Base-by-base conservation (phyloP, 2,113 vertebrate genomes). In the Caretta caretta region DNA sequence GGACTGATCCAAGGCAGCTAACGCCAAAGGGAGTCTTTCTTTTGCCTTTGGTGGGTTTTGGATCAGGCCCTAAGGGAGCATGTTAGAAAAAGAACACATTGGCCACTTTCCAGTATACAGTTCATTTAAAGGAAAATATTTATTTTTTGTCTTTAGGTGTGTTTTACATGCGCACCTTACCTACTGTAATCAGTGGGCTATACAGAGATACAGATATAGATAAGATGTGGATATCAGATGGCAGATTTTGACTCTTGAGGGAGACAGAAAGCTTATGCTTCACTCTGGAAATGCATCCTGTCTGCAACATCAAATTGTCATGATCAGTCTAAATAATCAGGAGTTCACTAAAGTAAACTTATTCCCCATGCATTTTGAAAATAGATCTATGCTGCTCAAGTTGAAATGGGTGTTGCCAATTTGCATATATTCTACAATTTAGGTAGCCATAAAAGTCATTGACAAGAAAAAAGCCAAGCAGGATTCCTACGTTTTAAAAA, bases 401-500 rank as follows among this genome's bases (percentile, higher is more conserved):
- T 81, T 84, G 25, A 50, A 49, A 35, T n/a, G 42, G 51, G 51
- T 38, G 22, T 75, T 95, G 80, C 3, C 81, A 54, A 81, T 85
- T 95, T 89, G 62, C 38, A 65, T 59, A 82, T 87, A 57, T 83
- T 79, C 83, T 86, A 4, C 90, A 49, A 87, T 81, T 83, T 95
- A 99, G 98, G 98, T 99, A 75, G 98, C 98, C 72, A 98, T 99
- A 88, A 99, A 99, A 97, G 99, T 99, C 80, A 99, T 99, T 13
- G 98, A 99, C 96, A 99, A 99, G 98, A 99, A 99, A 96, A 99
- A 99, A 97, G 98, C 98, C 3, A 98, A 98, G 5, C 98, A 99
- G 97, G 98, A 99, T 87, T 98, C 98, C 0, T 99, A 99, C 1
- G 93, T 99, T 65, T 97, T 98, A 93, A 99, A 99, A 95, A 98